Evolutionary conservation across 2,888 invertebrate genomes (phyloP), one percentile per base, ranked within the genome.

Genomic region (Mythimna lalbum): DNA sequence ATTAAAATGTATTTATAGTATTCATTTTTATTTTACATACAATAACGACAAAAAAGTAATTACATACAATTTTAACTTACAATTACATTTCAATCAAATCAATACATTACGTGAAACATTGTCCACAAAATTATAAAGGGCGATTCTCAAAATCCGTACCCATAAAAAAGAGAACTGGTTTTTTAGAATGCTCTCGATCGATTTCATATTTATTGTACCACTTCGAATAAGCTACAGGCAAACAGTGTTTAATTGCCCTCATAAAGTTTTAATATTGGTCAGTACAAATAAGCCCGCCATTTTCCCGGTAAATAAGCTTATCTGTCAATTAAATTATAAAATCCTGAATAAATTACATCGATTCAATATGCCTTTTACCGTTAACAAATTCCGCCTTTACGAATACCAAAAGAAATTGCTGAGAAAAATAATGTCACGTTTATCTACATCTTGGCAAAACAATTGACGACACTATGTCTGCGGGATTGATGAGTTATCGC

Each of bases 181-280:
- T 47, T 56, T 66, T n/a, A n/a, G 47, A 31, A 19, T 33, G 21
- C 53, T 27, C 27, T 53, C 36, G 33, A 64, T 21, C 33, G 43
- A 33, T 21, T 0, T 17, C 47, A 67, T 68, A 31, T 80, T 82
- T 80, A 81, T 71, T 62, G 61, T 53, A 12, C 49, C 69, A 68
- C 49, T 73, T 65, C 60, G 49, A 61, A 67, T 31, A 49, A 69
- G 36, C 36, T 69, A 73, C 68, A 71, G 56, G 52, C 63, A 64
- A 57, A 36, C 31, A 9, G 60, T 70, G 61, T 83, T 83, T 80
- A 80, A 82, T 72, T 73, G 68, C 60, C 27, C 47, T 74, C 68
- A 53, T 83, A 80, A 83, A 81, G 56, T 10, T 21, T 49, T 62
- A 53, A 71, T 69, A 74, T 72, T 67, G 67, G 56, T 69, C 63